These are phyloP conservation scores for Chrysodeixis includens DNA, from an alignment of 2,888 invertebrate genomes.

Conservation along the genomic window DNA sequence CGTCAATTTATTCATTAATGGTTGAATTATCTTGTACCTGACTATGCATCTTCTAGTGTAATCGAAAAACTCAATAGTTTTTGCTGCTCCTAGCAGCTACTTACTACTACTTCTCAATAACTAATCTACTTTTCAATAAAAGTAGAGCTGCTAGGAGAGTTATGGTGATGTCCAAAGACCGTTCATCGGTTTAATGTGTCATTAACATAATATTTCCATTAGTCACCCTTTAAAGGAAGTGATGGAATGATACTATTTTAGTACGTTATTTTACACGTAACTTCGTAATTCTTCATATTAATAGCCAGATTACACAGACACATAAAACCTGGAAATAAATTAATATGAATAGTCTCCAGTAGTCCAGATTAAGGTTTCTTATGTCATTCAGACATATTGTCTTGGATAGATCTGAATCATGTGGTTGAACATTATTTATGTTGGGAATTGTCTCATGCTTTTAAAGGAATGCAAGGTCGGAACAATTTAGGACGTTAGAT, in stretches of 20 bases:
- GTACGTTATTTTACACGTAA: not conserved
- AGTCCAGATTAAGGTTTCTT: constrained; percentile 37
- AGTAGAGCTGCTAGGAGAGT: no score
- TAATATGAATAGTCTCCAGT: constrained; percentile 29
- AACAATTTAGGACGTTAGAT: constrained; percentile 62
- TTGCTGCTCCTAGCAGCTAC: no score
- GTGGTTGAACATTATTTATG: constrained; percentile 56
- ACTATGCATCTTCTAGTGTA: no score
- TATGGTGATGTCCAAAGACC: no score
- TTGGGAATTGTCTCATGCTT: constrained; percentile 54
- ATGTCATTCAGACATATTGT: constrained; percentile 51
- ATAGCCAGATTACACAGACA: constrained; percentile 35
- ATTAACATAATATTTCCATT: constrained; percentile 6
- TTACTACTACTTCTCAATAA: no score
- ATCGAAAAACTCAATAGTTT: no score
- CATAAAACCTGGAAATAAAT: constrained; percentile 31
- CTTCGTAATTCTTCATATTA: no score
- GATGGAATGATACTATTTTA: not conserved
- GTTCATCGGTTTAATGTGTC: no score
- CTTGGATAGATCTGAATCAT: constrained; percentile 31
- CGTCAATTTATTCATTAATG: no score
- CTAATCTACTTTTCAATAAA: no score
- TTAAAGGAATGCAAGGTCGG: constrained; percentile 69
- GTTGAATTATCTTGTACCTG: no score
- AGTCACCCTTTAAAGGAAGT: no score